Percentiles rank a stretch among this genome's conserved stretches.
Evolutionary conservation across 2,888 invertebrate species (phyloP).

Genomic region (Mesochorus sp.): DNA sequence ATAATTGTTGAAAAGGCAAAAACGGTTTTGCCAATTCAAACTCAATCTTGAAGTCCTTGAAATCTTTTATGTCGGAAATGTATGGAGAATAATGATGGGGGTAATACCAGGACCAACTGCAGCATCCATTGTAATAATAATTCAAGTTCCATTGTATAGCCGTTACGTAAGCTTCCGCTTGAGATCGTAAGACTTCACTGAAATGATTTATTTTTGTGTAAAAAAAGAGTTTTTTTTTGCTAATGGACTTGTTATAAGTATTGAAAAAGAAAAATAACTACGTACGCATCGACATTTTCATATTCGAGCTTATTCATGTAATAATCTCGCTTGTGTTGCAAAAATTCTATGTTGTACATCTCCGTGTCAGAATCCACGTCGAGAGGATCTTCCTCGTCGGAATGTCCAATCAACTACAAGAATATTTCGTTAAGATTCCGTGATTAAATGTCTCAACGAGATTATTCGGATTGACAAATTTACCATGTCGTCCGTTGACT

Average conservation of each 20-base stretch:
- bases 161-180: conserved; percentile 94
- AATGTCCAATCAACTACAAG: conserved; percentile 58
- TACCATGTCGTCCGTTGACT: conserved; percentile 86
- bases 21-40: conserved; percentile 95
- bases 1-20: conserved; percentile 94
- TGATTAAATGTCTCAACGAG: background rate
- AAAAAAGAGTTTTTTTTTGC: background rate
- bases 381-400: conserved; percentile 70
- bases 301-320: conserved; percentile 95
- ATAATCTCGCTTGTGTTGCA: conserved; percentile 93
- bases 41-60: conserved; percentile 89
- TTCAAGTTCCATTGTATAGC: conserved; percentile 98
- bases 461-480: background rate
- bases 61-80: conserved; percentile 95
- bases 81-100: conserved; percentile 99
- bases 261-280: background rate
- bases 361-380: conserved; percentile 77
- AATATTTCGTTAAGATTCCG: too few species aligned
- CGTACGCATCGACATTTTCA: conserved; percentile 85
- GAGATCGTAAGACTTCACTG: conserved; percentile 90
- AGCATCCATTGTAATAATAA: conserved; percentile 98
- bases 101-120: conserved; percentile 99
- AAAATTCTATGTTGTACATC: conserved; percentile 88
- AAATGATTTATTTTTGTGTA: conserved; percentile 68
- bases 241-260: too few species aligned